Conservation (phyloP, 2,797 vertebrate genomes). For the Mionectes olivaceus region DNA sequence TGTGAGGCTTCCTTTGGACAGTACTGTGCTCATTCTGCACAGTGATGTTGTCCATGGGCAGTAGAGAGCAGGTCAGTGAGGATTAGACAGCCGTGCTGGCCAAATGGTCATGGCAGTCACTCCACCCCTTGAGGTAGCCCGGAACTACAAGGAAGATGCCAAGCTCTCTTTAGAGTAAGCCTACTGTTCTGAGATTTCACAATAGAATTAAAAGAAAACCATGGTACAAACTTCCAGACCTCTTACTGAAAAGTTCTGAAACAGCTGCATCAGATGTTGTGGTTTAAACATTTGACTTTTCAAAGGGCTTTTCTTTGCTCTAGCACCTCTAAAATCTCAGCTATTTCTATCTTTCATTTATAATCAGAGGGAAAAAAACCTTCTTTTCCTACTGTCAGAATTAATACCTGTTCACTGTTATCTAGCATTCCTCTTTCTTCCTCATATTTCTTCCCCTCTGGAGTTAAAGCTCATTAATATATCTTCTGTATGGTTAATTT, state of each 20-base stretch:
- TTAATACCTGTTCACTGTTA: neutral
- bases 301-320: neutral
- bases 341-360: neutral
- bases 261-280: neutral
- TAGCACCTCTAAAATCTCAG: neutral
- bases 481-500: neutral
- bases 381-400: neutral
- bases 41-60: neutral
- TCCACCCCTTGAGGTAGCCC: neutral
- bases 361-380: neutral
- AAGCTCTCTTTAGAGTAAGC: neutral
- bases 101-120: neutral
- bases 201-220: neutral
- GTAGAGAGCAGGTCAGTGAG: neutral
- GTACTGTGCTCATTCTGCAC: neutral
- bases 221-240: neutral
- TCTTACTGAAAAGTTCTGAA: neutral
- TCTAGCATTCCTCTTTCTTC: neutral
- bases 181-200: neutral
- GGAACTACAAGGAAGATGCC: neutral
- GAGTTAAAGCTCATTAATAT: neutral
- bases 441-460: neutral
- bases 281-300: neutral
- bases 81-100: accelerated
- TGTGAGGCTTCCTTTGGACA: neutral